These are phyloP conservation scores for Homarus americanus DNA, from an alignment of 1,140 invertebrate species.

Conservation along the genomic window DNA sequence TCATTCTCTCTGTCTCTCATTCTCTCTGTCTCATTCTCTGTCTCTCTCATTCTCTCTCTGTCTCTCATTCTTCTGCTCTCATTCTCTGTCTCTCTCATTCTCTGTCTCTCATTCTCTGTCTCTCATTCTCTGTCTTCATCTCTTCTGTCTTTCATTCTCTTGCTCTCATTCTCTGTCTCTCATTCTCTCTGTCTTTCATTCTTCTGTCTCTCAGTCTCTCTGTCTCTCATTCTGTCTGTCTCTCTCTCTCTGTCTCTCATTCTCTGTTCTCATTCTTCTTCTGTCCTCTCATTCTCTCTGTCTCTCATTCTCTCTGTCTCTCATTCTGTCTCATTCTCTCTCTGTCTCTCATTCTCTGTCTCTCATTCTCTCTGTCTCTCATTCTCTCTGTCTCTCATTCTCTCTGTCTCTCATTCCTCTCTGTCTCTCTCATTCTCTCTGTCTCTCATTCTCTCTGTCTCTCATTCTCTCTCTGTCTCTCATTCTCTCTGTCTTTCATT, in stretches of 20 bases:
- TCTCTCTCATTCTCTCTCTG: background rate
- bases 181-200: background rate
- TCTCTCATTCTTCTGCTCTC: slow-evolving; percentile 5
- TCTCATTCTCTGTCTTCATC: background rate
- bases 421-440: no score
- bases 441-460: no score
- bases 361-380: no score
- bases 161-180: background rate
- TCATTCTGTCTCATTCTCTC: no score
- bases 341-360: no score
- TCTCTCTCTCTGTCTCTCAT: background rate
- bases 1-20: slow-evolving; percentile 19
- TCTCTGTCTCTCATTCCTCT: no score
- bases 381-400: no score
- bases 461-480: no score
- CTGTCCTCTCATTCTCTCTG: no score
- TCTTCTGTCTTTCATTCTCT: background rate
- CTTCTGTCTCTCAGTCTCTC: background rate
- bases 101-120: slow-evolving; percentile 9
- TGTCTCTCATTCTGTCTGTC: background rate
- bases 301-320: background rate
- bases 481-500: no score
- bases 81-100: slow-evolving; percentile 4
- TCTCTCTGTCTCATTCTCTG: background rate
- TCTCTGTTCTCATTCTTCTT: background rate